These are phyloP conservation scores for Drosophila kuntzei DNA, from an alignment of 2,888 invertebrate species.

Conservation along the genomic window DNA sequence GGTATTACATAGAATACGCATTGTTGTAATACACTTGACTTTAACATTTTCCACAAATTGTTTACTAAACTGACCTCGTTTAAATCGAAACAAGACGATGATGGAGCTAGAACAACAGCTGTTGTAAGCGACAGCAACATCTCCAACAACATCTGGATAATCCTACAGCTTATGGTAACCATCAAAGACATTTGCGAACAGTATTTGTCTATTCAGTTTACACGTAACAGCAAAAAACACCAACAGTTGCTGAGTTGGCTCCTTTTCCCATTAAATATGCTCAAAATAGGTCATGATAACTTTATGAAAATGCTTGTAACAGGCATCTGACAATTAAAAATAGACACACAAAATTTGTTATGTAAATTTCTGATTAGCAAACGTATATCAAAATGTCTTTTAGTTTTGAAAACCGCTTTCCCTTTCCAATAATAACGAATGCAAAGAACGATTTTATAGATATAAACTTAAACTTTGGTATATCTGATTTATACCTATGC, in stretches of 20 bases:
- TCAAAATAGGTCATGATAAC: not conserved
- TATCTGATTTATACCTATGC: no score
- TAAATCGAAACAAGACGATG: not conserved
- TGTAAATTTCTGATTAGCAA: no score
- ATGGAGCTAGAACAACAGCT: not conserved
- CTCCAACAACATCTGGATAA: slow-evolving; percentile 5
- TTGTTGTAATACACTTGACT: not conserved
- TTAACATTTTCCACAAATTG: not conserved
- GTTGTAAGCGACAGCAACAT: not conserved
- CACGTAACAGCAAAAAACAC: slow-evolving; percentile 4
- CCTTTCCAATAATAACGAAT: no score
- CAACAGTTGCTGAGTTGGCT: slow-evolving; percentile 18
- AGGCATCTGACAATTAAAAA: not conserved
- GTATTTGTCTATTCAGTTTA: slow-evolving; percentile 26
- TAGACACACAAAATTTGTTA: not conserved
- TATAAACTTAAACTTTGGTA: no score
- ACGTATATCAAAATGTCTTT: no score
- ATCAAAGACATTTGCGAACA: slow-evolving; percentile 8
- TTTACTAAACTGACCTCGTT: slow-evolving; percentile 25
- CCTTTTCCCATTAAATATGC: not conserved
- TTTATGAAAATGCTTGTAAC: not conserved
- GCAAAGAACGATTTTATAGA: no score
- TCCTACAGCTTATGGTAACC: slow-evolving; percentile 30
- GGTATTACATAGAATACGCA: not conserved
- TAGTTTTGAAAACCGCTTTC: no score